Percentiles rank a stretch among this genome's conserved stretches.
Evolutionary conservation across 1,140 invertebrate genomes (phyloP).

Genomic region (Pemphigus obesinymphae): DNA sequence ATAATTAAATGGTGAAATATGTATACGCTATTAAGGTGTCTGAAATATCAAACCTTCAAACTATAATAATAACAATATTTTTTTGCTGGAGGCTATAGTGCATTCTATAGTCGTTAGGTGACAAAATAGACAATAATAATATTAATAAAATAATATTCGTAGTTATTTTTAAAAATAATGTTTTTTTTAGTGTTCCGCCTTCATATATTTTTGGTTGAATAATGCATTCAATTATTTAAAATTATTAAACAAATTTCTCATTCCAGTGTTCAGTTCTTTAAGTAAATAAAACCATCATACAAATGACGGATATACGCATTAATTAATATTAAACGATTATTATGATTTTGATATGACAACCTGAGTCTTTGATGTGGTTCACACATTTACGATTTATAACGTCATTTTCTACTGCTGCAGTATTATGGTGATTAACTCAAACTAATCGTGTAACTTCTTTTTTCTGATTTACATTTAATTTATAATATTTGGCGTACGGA

Average conservation of each 20-base stretch:
- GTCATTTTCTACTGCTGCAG: background rate
- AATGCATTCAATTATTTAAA: background rate
- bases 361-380: background rate
- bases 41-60: background rate
- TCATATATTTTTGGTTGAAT: background rate
- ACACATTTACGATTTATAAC: background rate
- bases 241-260: background rate
- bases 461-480: background rate
- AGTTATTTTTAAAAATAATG: no score
- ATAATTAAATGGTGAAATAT: background rate
- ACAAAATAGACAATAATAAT: no score
- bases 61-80: background rate
- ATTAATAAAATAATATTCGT: no score
- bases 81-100: no score
- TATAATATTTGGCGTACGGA: background rate
- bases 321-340: slow-evolving; percentile 11
- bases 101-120: no score
- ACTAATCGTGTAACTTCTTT: background rate
- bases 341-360: slow-evolving; percentile 15
- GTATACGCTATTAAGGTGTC: background rate
- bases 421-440: background rate
- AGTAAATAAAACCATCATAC: background rate
- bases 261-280: background rate
- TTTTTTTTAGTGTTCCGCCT: no score
- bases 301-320: background rate